Evolutionary conservation across 2,888 invertebrate genomes (phyloP).

Genomic region (Caenorhabditis sulstoni): DNA sequence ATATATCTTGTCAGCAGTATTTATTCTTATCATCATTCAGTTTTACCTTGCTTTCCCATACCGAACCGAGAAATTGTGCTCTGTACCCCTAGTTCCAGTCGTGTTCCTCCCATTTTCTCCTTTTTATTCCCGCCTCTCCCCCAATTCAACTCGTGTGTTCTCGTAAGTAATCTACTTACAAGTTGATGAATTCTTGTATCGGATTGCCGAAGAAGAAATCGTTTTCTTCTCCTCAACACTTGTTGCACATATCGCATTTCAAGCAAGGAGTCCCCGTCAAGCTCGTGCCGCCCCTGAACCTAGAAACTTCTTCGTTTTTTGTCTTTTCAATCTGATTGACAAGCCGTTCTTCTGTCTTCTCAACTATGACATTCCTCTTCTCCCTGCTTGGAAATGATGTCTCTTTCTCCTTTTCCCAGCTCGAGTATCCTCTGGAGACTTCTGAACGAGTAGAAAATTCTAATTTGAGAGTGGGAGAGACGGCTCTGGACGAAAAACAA

Average conservation of each 20-base stretch:
- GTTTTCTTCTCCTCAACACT: constrained; percentile 24
- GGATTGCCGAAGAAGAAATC: constrained; percentile 27
- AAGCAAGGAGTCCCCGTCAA: not conserved
- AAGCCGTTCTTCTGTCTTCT: constrained; percentile 44
- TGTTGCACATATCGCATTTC: constrained; percentile 54
- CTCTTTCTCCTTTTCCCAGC: constrained; percentile 8
- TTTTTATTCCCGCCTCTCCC: constrained; percentile 2
- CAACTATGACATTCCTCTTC: constrained; percentile 43
- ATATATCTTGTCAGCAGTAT: constrained; percentile 39
- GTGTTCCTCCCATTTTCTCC: constrained; percentile 1
- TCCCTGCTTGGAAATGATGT: constrained; percentile 5
- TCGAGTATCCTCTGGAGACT: constrained; percentile 40
- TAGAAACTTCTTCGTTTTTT: constrained; percentile 23
- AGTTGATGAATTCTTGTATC: constrained; percentile 42
- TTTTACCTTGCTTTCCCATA: constrained; percentile 16
- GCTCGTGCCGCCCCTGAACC: constrained; percentile 9
- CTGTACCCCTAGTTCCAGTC: not conserved
- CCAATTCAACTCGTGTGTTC: constrained; percentile 24
- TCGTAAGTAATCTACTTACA: constrained; percentile 30
- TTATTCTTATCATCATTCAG: constrained; percentile 1
- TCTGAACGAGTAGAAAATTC: constrained; percentile 35
- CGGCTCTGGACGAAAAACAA: constrained; percentile 11
- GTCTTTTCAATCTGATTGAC: constrained; percentile 49
- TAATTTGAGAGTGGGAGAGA: constrained; percentile 33
- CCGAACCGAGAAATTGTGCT: constrained; percentile 7